Percentiles rank a stretch among this genome's conserved stretches.
phyloP scores from a whole-genome alignment of 2,888 invertebrate genomes.

The Lampropteryx suffumata region DNA sequence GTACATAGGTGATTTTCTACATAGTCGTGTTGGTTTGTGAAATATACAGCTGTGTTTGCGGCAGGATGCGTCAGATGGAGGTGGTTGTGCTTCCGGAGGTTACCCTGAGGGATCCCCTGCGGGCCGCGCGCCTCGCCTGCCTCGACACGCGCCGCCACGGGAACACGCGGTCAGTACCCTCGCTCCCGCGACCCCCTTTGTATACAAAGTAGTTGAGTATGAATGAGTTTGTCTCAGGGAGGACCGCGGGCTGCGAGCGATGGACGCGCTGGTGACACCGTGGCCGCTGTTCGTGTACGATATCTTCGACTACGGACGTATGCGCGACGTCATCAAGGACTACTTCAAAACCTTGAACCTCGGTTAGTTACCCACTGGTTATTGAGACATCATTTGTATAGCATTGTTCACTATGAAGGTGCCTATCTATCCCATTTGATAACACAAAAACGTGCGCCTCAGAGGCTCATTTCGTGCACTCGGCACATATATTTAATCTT shows the following conservation, averaged over 20 bases:
- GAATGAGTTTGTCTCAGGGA: conserved; percentile 28
- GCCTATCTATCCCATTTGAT: too few species aligned
- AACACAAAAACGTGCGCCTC: too few species aligned
- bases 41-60: too few species aligned
- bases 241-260: conserved; percentile 42
- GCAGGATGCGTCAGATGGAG: conserved; percentile 51
- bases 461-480: too few species aligned
- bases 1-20: too few species aligned
- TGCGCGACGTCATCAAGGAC: conserved; percentile 49
- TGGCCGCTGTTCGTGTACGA: conserved; percentile 76
- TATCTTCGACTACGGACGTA: conserved; percentile 61
- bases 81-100: conserved; percentile 65
- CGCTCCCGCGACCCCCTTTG: too few species aligned
- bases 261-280: conserved; percentile 67
- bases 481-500: too few species aligned
- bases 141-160: conserved; percentile 38
- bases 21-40: too few species aligned
- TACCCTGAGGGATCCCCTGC: conserved; percentile 50
- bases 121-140: conserved; percentile 49
- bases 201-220: too few species aligned
- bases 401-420: too few species aligned
- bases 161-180: conserved; percentile 2
- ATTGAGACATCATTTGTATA: background rate
- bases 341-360: conserved; percentile 53
- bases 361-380: conserved; percentile 40